A percentile compares a stretch with the other conserved stretches of the same genome.
phyloP scores from a whole-genome alignment of 2,797 vertebrate species.

The Gila robusta region DNA sequence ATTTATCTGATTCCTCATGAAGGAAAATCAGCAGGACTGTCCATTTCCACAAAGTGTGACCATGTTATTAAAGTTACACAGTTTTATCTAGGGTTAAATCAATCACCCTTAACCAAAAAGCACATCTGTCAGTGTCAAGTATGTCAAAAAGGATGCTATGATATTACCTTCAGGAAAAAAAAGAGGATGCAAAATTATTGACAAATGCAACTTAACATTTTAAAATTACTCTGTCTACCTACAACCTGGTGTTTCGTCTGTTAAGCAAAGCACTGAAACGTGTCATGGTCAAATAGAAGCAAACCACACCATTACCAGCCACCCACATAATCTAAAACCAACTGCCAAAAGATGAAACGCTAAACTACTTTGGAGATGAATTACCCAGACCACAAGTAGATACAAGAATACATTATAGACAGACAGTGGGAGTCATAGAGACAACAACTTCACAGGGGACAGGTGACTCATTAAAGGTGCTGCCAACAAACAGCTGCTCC shows the following conservation, averaged over 20 bases:
- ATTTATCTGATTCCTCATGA: not conserved
- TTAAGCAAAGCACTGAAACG: not conserved
- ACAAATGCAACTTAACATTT: constrained; percentile 1
- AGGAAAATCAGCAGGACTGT: not conserved
- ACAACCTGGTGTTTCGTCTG: not conserved
- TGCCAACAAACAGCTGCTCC: constrained; percentile 42
- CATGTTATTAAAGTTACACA: not conserved
- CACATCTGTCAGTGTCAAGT: not conserved
- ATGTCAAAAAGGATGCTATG: not conserved
- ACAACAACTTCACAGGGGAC: constrained; percentile 27
- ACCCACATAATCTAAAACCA: constrained; percentile 31
- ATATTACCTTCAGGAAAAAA: not conserved
- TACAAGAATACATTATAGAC: constrained; percentile 30
- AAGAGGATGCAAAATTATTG: not conserved
- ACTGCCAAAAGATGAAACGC: constrained; percentile 1
- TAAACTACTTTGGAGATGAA: constrained; percentile 4
- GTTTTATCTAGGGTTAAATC: constrained; percentile 10
- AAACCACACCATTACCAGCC: not conserved
- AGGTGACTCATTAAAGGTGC: constrained; percentile 63
- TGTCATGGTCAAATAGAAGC: not conserved
- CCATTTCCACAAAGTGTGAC: not conserved
- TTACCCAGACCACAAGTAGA: constrained; percentile 9
- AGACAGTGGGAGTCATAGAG: constrained; percentile 24
- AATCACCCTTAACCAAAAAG: not conserved
- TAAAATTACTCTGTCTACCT: not conserved